Evolutionary conservation across 1,140 invertebrate species (phyloP).

Genomic region (Caenorhabditis elegans): WBcel235 BX284603.4:4988501-4989000

Average conservation of each 20-base stretch:
- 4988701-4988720: background rate
- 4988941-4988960: no score
- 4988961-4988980: no score
- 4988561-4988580: background rate
- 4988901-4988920: no score
- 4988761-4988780: background rate
- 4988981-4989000: no score
- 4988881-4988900: no score
- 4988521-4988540: background rate
- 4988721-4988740: constrained; percentile 9
- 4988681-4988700: constrained; percentile 16
- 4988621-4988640: no score
- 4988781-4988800: background rate
- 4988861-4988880: no score
- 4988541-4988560: background rate
- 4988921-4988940: no score
- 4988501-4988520: background rate
- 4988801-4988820: no score
- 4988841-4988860: no score
- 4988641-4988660: no score
- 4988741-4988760: constrained; percentile 9
- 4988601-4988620: constrained; percentile 4
- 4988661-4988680: background rate
- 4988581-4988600: background rate
- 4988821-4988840: no score